Conservation (phyloP, 2,113 vertebrate species). For the Columbina picui region DNA sequence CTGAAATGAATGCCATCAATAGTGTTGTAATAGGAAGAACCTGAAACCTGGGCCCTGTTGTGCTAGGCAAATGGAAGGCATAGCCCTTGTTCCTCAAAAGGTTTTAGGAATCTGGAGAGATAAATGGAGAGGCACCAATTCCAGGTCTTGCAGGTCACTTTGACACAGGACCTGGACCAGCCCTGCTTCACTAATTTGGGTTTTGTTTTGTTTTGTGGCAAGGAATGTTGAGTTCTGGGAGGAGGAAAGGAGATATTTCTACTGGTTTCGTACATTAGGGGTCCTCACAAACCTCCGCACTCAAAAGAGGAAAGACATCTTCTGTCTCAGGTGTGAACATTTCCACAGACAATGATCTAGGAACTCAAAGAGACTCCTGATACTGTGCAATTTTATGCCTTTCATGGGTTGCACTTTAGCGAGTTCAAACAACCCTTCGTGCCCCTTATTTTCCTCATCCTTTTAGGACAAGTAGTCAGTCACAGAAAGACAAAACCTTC, state of each 20-base stretch:
- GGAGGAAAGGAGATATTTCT: background rate
- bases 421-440: background rate
- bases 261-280: background rate
- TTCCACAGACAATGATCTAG: background rate
- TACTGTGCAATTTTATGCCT: background rate
- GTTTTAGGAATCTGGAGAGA: background rate
- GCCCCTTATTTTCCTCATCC: background rate
- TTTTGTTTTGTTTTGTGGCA: background rate
- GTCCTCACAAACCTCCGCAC: background rate
- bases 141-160: background rate
- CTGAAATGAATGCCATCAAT: background rate
- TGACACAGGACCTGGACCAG: background rate
- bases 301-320: background rate
- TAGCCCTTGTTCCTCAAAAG: background rate
- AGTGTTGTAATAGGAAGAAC: background rate
- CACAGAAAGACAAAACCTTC: background rate
- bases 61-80: background rate
- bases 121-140: fast-evolving
- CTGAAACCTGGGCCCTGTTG: background rate
- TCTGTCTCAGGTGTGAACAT: background rate
- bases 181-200: background rate
- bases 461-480: background rate
- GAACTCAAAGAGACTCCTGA: background rate
- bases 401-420: background rate
- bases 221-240: background rate